Percentiles rank a stretch among this genome's conserved stretches.
Evolutionary conservation across 1,140 invertebrate species (phyloP).

Genomic region (Euura lappo): DNA sequence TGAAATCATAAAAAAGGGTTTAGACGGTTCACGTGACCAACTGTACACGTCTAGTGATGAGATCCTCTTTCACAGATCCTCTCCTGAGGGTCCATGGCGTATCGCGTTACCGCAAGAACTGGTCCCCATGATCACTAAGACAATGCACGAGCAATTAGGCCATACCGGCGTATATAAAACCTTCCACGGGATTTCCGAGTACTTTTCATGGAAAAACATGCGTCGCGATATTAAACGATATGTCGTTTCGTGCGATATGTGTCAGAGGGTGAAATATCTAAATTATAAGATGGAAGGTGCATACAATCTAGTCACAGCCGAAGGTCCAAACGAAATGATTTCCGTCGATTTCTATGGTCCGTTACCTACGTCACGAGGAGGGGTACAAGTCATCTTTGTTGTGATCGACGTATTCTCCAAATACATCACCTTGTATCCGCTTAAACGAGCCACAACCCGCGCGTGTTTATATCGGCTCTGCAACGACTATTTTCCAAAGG

Average conservation of each 20-base stretch:
- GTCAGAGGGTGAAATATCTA: constrained; percentile 23
- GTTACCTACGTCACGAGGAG: constrained; percentile 26
- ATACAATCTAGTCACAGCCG: constrained; percentile 13
- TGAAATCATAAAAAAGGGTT: too few relatives aligned
- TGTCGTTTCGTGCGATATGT: constrained; percentile 27
- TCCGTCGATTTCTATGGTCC: constrained; percentile 41
- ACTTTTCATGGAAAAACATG: constrained; percentile 35
- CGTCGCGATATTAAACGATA: constrained; percentile 22
- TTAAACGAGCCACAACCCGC: constrained; percentile 13
- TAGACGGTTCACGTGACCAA: too few relatives aligned
- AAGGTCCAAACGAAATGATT: constrained; percentile 37
- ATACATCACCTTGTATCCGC: constrained; percentile 16
- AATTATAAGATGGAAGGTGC: constrained; percentile 11
- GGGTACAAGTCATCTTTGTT: constrained; percentile 38
- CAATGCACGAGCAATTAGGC: constrained; percentile 34
- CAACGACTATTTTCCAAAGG: constrained; percentile 9
- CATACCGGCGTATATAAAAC: constrained; percentile 41
- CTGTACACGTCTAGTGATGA: too few relatives aligned
- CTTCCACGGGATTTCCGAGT: constrained; percentile 29
- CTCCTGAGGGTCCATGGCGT: too few relatives aligned
- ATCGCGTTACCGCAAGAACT: too few relatives aligned
- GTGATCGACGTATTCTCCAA: constrained; percentile 38
- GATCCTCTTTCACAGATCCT: too few relatives aligned
- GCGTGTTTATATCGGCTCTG: constrained; percentile 1
- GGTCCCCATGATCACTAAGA: too few relatives aligned